Evolutionary conservation across 1,140 invertebrate species (phyloP).

Genomic region (Calephelis virginiensis): DNA sequence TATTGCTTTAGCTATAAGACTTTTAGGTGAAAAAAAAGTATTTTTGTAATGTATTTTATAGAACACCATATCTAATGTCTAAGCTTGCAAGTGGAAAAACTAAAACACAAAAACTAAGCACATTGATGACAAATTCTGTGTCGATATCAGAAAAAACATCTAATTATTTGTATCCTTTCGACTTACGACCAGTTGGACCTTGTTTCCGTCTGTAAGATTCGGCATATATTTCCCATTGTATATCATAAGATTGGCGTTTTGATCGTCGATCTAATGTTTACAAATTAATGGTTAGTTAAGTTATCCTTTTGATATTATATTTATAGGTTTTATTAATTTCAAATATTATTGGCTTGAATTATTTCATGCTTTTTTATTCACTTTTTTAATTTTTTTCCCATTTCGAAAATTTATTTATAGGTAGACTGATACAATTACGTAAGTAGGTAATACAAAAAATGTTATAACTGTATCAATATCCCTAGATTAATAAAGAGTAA

Average conservation of each 20-base stretch:
- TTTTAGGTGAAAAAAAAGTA: too few species aligned
- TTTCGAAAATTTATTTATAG: neutral
- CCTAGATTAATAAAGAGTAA: slow-evolving; percentile 20
- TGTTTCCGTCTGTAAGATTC: slow-evolving; percentile 78
- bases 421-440: slow-evolving; percentile 1
- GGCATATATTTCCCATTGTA: slow-evolving; percentile 65
- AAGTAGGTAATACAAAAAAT: neutral
- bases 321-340: slow-evolving; percentile 17
- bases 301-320: slow-evolving; percentile 19
- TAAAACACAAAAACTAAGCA: slow-evolving; percentile 60
- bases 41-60: neutral
- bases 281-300: slow-evolving; percentile 31
- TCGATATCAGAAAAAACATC: slow-evolving; percentile 10
- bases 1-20: too few species aligned
- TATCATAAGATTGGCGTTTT: slow-evolving; percentile 66
- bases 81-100: slow-evolving; percentile 69
- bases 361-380: neutral
- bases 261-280: slow-evolving; percentile 61
- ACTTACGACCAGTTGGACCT: slow-evolving; percentile 76
- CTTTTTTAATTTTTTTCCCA: neutral
- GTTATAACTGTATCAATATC: neutral
- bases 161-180: slow-evolving; percentile 5
- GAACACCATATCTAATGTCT: slow-evolving; percentile 38
- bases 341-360: neutral
- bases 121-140: slow-evolving; percentile 43